Conservation (phyloP, 1,140 invertebrate genomes). For the Zaprionus capensis region DNA sequence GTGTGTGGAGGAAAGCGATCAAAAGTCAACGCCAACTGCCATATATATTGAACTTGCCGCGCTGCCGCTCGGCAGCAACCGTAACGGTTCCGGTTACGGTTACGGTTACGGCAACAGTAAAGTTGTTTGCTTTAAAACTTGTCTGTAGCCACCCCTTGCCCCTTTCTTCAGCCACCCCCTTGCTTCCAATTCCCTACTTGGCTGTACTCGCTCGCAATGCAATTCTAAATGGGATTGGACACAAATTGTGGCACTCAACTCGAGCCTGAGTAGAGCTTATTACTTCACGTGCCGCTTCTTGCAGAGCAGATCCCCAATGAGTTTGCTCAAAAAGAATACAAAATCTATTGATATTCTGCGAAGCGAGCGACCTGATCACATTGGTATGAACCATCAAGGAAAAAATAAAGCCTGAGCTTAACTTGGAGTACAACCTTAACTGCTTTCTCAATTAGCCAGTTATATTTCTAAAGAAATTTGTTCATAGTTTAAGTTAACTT, state of each 20-base stretch:
- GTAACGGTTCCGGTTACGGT: slow-evolving; percentile 55
- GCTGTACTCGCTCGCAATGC: slow-evolving; percentile 28
- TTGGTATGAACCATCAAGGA: too few species aligned
- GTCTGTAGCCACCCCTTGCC: slow-evolving; percentile 11
- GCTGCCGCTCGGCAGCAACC: slow-evolving; percentile 32
- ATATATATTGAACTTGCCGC: slow-evolving; percentile 65
- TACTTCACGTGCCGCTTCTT: slow-evolving; percentile 25
- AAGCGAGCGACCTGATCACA: too few species aligned
- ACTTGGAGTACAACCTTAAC: too few species aligned
- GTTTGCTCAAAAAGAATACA: too few species aligned
- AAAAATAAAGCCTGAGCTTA: too few species aligned
- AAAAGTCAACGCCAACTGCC: slow-evolving; percentile 75
- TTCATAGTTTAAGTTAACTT: neutral
- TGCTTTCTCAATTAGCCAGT: too few species aligned
- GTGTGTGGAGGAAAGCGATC: slow-evolving; percentile 55
- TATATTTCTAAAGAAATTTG: neutral
- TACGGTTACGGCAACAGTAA: slow-evolving; percentile 55
- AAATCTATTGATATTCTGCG: too few species aligned
- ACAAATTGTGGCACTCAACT: slow-evolving; percentile 49
- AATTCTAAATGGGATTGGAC: slow-evolving; percentile 47
- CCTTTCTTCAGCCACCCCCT: neutral
- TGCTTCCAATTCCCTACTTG: neutral
- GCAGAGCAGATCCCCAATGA: slow-evolving; percentile 19
- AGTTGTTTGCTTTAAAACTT: slow-evolving; percentile 60
- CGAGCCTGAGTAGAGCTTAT: slow-evolving; percentile 20